Percentiles rank a stretch among this genome's conserved stretches.
Conservation (phyloP, 2,113 vertebrate species). For the Telmatochromis sp. region DNA sequence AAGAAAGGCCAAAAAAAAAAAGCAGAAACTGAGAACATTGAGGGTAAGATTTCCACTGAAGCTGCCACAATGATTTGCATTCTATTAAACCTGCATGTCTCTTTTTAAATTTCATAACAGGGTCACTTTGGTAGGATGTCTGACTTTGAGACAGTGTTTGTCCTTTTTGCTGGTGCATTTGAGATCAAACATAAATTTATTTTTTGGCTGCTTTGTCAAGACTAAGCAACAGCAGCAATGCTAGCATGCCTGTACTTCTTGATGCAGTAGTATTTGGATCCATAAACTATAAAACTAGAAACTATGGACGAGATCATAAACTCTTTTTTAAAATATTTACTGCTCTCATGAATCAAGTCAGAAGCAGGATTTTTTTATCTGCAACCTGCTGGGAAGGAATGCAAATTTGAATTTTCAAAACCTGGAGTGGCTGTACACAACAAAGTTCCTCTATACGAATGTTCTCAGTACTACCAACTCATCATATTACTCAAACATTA, state of each 20-base stretch:
- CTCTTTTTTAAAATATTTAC: background rate
- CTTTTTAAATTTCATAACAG: background rate
- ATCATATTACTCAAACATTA: background rate
- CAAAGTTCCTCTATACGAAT: background rate
- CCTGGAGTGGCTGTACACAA: background rate
- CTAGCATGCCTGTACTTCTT: background rate
- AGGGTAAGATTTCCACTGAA: background rate
- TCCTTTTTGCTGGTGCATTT: background rate
- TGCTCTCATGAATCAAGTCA: background rate
- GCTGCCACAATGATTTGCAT: background rate
- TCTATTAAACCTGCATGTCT: background rate
- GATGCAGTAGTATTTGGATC: background rate
- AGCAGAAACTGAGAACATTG: background rate
- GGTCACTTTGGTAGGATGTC: background rate
- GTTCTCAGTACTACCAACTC: background rate
- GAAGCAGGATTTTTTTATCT: background rate
- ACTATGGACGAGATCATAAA: background rate
- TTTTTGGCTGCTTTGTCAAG: background rate
- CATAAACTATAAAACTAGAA: no score
- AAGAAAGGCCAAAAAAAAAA: background rate
- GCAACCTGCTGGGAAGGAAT: background rate
- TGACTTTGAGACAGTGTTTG: background rate
- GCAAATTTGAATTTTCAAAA: background rate
- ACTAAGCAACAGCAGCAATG: background rate
- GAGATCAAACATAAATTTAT: rapidly evolving